Base-by-base conservation (phyloP, 2,888 invertebrate species). In the Lordiphosa andalusiaca region DNA sequence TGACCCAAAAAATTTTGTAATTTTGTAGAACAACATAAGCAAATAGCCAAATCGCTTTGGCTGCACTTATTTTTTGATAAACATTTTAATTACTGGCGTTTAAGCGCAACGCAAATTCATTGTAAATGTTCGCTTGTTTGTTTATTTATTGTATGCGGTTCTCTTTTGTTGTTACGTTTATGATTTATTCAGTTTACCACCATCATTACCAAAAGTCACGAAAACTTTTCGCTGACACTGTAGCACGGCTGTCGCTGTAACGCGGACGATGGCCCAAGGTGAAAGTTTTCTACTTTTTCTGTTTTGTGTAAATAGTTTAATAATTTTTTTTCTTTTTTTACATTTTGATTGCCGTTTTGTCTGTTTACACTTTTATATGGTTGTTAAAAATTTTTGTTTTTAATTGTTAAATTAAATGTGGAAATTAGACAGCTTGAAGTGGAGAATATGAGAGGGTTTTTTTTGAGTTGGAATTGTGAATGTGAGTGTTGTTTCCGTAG, bases 321-420 rank as follows among this genome's bases (percentile, higher is more conserved):
- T 19, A 3, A 19, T 41, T n/a, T 46, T 70, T 51, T 33, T 54
- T 60, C 13, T 42, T 25, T 48, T 46, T 62, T 53, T 54, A 30
- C 19, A 44, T 37, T 44, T 37, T 41, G 46, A 44, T 33, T 16
- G 44, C n/a, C 40, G 30, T 51, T 49, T 53, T 51, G 35, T n/a
- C 51, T 36, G 52, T 48, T 35, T 23, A 25, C 47, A 44, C 16
- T 37, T 42, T 19, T 47, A 40, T 53, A 23, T 52, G 52, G 47
- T 35, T 59, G 49, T 56, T 68, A 30, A 30, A 30, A 30, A 30
- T 50, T 66, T 48, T 21, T 59, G 60, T 60, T 59, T 75, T 80
- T 72, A 73, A 73, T 83, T 77, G 56, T 76, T 66, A 63, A 70
- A 77, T 77, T 83, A 70, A 80, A 67, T 80, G 76, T 64, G 71